Base-by-base conservation (phyloP, 1,140 invertebrate species). In the Cherax destructor region DNA sequence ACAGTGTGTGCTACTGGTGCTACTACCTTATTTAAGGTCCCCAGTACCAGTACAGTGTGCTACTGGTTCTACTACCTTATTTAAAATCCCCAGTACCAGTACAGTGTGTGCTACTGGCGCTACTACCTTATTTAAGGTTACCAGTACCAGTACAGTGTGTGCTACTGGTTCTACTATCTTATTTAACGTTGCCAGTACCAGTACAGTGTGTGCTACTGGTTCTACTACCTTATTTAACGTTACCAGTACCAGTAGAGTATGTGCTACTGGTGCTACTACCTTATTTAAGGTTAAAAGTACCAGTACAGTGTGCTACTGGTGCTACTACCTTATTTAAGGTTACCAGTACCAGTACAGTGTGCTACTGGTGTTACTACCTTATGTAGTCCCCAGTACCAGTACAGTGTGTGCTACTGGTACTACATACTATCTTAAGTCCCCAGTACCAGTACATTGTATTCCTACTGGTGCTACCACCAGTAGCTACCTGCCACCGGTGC, bases 251-350 rank as follows among this genome's bases (percentile, higher is more conserved):
- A 41, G 30, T 41, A 41, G 0, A 41, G 30, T n/a, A n/a, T 41
- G 30, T 84, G 59, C 83, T 72, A 84, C 61, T 84, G 83, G 83
- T 84, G 83, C 41, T 84, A 84, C 61, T 84, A 84, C 30, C 65
- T 84, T 10, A 30, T 84, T 3, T 84, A 84, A 30, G 49, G 52
- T 56, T 13, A 1, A 13, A 0, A 41, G n/a, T 30, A 41, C 30
- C 30, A 41, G 2, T 41, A 41, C 59, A 84, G 69, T n/a, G 65
- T 84, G 59, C 83, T 84, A 84, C 61, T 84, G 83, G 83, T 84
- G 83, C 41, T 84, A 84, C 61, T 84, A 84, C 30, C 65, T 84
- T 10, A 30, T 84, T 3, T 84, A 84, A 30, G 49, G 52, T 56
- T 13, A 1, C 13, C 30, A 41, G 30, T 41, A 41, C 30, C 30